These are phyloP conservation scores for Sphenodon punctatus DNA, from an alignment of 2,797 vertebrate species.

Conservation along the genomic window DNA sequence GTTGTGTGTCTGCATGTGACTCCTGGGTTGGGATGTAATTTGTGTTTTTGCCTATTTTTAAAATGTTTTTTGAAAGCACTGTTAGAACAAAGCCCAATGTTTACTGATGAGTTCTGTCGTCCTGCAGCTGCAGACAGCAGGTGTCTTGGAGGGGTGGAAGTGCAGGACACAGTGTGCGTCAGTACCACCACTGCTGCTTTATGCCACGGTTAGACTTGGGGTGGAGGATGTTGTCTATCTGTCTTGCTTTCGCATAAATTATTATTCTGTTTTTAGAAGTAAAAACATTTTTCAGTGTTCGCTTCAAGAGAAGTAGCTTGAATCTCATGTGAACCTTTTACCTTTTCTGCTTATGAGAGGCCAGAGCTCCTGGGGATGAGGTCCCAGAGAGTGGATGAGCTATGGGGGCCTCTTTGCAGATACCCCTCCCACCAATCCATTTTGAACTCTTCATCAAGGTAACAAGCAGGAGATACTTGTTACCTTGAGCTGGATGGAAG, in stretches of 20 bases:
- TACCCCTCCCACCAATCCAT: background rate
- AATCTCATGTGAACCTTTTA: background rate
- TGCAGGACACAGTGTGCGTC: background rate
- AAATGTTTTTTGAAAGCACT: background rate
- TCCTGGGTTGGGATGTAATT: background rate
- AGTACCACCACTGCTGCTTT: background rate
- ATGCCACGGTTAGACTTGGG: background rate
- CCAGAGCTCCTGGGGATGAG: background rate
- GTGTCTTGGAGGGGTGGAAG: too few species aligned
- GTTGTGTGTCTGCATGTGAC: background rate
- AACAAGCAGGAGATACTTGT: too few species aligned
- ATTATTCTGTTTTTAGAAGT: background rate
- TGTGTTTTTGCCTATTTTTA: background rate
- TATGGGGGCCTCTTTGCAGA: background rate
- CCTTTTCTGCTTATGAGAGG: too few species aligned
- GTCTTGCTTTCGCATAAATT: background rate
- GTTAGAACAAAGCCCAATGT: background rate
- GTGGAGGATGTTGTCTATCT: background rate
- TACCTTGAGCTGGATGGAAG: too few species aligned
- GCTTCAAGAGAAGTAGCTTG: too few species aligned
- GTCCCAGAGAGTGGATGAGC: background rate
- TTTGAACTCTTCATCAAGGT: too few species aligned
- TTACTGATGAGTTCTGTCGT: background rate
- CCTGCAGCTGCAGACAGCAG: too few species aligned
- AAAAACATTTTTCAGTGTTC: too few species aligned